These are phyloP conservation scores for Phaetusa simplex DNA, from an alignment of 2,113 vertebrate genomes.

Conservation along the genomic window DNA sequence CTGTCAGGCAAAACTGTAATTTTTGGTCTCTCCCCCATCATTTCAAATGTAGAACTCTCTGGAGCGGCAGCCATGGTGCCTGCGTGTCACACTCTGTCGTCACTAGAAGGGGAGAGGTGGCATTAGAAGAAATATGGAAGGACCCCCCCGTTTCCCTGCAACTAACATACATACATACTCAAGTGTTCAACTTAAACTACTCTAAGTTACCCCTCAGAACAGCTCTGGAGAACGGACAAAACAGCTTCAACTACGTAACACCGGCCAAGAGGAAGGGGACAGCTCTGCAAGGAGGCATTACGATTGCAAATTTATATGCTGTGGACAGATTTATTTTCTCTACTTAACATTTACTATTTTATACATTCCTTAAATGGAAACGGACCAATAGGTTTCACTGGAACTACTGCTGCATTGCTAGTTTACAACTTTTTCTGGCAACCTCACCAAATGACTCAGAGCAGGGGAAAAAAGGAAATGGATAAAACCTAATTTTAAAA, in stretches of 20 bases:
- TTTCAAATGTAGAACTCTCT: neutral
- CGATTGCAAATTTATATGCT: neutral
- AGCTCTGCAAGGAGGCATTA: neutral
- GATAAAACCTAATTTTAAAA: neutral
- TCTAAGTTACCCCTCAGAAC: neutral
- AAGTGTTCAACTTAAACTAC: neutral
- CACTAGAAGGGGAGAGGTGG: neutral
- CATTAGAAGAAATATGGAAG: neutral
- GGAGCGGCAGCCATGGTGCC: neutral
- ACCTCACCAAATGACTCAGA: neutral
- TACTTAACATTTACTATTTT: neutral
- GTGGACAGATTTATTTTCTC: constrained; percentile 32
- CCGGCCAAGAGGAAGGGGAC: neutral
- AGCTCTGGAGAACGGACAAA: neutral
- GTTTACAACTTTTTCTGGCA: neutral
- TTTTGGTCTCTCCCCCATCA: neutral
- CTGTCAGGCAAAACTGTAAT: neutral
- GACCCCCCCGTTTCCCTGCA: neutral
- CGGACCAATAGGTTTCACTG: neutral
- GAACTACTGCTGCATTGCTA: neutral
- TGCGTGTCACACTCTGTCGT: neutral
- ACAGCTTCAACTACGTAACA: neutral
- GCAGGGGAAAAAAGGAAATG: neutral
- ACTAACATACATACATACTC: neutral
- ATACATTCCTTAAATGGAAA: neutral